These are phyloP conservation scores for Choloepus didactylus DNA, from an alignment of 2,797 vertebrate genomes.

Conservation along the genomic window DNA sequence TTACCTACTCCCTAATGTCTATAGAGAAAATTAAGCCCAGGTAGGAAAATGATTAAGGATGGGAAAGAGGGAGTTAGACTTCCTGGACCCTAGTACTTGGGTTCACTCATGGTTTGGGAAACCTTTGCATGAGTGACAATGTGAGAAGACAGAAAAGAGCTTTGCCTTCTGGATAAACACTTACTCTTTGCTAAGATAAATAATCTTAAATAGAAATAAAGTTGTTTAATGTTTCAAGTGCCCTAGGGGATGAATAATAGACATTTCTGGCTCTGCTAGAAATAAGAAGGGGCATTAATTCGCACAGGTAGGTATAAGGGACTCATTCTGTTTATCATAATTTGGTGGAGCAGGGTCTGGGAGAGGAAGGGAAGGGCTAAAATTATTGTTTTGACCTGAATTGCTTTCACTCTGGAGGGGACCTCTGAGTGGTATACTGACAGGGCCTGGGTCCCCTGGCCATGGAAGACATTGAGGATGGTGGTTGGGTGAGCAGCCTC, in stretches of 20 bases:
- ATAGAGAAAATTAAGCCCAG: not conserved
- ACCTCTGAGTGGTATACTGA: not conserved
- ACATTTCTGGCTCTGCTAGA: not conserved
- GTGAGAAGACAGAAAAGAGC: not conserved
- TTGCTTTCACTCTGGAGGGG: not conserved
- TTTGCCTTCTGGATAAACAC: not conserved
- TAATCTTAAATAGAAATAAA: slow-evolving; percentile 3
- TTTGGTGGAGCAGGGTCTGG: not conserved
- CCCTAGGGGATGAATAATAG: not conserved
- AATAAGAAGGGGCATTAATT: not conserved
- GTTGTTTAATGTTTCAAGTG: not conserved
- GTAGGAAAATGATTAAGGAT: not conserved
- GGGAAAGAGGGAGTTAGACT: not conserved
- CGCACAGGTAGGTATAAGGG: not conserved
- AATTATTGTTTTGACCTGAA: not conserved
- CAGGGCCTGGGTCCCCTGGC: not conserved
- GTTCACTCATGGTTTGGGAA: not conserved
- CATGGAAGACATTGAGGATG: too few species aligned
- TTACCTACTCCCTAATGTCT: not conserved
- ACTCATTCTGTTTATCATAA: not conserved
- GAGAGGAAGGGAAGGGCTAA: not conserved
- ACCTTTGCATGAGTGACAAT: not conserved
- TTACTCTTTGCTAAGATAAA: not conserved
- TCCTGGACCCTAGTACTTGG: not conserved
- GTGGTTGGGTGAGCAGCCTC: not conserved